Conservation (phyloP, 2,113 vertebrate genomes). For the Sorex fumeus region DNA sequence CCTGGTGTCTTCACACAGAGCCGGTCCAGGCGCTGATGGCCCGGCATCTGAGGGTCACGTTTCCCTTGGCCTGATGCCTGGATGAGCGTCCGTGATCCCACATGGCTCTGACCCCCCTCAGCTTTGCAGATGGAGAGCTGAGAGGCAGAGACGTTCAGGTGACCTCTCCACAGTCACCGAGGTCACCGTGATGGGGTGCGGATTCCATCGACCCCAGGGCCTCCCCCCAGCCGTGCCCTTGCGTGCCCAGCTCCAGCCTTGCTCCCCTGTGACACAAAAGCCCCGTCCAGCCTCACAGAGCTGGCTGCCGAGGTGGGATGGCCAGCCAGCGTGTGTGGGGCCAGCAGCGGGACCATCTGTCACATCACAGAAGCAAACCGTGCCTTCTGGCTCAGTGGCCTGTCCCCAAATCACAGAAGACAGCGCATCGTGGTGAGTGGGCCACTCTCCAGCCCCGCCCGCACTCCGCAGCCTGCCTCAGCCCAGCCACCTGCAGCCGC, state of each 20-base stretch:
- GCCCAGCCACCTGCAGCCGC: not conserved
- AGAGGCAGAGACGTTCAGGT: not conserved
- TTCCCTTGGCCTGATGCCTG: not conserved
- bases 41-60: not conserved
- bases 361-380: conserved; percentile 54
- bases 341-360: conserved; percentile 74
- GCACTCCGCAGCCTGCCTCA: not conserved
- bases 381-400: conserved; percentile 66
- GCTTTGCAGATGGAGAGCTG: not conserved
- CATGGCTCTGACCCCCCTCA: not conserved
- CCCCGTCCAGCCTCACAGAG: not conserved
- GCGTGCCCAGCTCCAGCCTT: not conserved
- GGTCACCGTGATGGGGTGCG: not conserved
- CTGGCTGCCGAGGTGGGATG: not conserved
- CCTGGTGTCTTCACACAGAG: not conserved
- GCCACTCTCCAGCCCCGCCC: not conserved
- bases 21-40: too few species aligned
- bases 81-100: not conserved
- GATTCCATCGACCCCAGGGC: not conserved
- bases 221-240: not conserved
- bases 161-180: not conserved
- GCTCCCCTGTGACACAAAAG: not conserved
- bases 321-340: not conserved
- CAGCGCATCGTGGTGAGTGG: conserved; percentile 22
- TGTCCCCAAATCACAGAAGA: conserved; percentile 10